Conservation (phyloP, 2,797 vertebrate species). For the Sardinella longiceps region DNA sequence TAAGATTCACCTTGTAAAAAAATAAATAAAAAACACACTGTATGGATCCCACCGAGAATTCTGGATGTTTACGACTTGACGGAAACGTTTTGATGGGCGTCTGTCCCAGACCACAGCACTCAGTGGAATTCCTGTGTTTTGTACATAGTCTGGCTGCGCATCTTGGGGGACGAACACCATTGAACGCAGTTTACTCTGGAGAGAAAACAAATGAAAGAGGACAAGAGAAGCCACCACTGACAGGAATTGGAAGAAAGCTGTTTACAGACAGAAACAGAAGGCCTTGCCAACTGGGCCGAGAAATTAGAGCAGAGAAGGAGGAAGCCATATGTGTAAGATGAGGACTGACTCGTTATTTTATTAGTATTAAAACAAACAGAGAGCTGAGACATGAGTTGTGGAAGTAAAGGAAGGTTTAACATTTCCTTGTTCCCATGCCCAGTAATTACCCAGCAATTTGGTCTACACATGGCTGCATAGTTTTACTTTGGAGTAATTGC, state of each 20-base stretch:
- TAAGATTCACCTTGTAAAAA: background rate
- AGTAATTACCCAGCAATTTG: background rate
- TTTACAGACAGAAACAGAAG: conserved; percentile 38
- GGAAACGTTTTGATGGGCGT: background rate
- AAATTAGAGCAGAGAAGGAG: conserved; percentile 38
- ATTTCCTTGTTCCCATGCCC: background rate
- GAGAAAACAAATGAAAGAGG: conserved; percentile 47
- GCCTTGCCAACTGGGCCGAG: conserved; percentile 43
- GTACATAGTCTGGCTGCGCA: conserved; percentile 41
- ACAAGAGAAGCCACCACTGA: conserved; percentile 37
- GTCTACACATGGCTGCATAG: conserved; percentile 3
- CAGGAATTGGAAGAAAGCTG: conserved; percentile 43
- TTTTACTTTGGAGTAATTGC: background rate
- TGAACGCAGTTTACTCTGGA: conserved; percentile 46
- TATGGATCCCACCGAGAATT: background rate
- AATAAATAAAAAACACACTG: background rate
- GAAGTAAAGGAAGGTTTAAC: background rate
- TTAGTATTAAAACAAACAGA: background rate
- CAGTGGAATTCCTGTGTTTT: conserved; percentile 42
- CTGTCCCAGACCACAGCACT: conserved; percentile 26
- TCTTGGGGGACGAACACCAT: conserved; percentile 43
- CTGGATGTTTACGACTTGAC: background rate
- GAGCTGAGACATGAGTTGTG: background rate
- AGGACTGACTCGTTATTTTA: background rate
- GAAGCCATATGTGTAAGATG: conserved; percentile 35